These are phyloP conservation scores for Etheostoma cragini DNA, from an alignment of 2,113 vertebrate genomes.

Conservation along the genomic window DNA sequence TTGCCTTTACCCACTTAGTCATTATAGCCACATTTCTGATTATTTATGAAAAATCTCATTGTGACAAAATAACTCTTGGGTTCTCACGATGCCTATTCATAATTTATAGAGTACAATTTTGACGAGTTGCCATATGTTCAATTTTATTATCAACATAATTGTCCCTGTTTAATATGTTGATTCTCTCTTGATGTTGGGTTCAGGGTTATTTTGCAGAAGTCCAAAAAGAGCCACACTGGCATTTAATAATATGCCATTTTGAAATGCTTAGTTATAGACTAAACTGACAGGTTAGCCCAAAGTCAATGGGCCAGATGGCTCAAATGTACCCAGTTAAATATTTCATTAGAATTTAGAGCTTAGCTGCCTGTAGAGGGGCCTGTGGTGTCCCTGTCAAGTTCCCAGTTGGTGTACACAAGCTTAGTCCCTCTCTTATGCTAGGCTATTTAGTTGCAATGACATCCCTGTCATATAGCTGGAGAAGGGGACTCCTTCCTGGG, in stretches of 20 bases:
- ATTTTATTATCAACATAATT: neutral
- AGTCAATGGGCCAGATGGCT: conserved; percentile 8
- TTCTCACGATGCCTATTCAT: too few relatives aligned
- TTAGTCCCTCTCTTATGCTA: neutral
- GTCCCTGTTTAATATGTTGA: neutral
- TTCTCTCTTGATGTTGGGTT: neutral
- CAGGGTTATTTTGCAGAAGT: neutral
- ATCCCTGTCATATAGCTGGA: neutral
- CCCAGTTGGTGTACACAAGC: neutral
- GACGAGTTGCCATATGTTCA: too few relatives aligned
- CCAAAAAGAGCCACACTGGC: neutral
- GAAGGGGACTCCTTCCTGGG: neutral
- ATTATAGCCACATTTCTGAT: too few relatives aligned
- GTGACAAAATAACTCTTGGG: neutral
- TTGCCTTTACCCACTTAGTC: too few relatives aligned
- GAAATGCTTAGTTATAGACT: neutral
- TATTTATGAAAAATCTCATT: too few relatives aligned
- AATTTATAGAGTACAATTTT: too few relatives aligned
- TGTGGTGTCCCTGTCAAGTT: neutral
- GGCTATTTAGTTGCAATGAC: neutral
- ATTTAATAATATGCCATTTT: neutral
- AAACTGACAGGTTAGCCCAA: neutral
- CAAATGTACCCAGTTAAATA: conserved; percentile 24
- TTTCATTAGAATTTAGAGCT: conserved; percentile 9
- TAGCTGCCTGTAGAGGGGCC: neutral